phyloP scores from a whole-genome alignment of 1,140 invertebrate species.

The Listronotus oregonensis region DNA sequence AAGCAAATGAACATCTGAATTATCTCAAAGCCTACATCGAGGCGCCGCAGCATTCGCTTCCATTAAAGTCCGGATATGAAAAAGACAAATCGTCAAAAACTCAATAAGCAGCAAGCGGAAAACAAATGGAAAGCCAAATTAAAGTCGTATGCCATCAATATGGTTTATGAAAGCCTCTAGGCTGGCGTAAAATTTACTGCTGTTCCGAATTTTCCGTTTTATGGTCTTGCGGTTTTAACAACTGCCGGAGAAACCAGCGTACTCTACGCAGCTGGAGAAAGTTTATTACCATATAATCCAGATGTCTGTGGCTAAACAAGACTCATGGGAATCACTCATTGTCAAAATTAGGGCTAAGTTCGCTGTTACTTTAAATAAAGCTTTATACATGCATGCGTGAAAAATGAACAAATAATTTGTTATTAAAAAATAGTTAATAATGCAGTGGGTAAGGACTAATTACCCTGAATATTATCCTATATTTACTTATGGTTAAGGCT shows the following conservation, averaged over 20 bases:
- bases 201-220: constrained; percentile 40
- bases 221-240: constrained; percentile 42
- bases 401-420: too few relatives aligned
- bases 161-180: constrained; percentile 38
- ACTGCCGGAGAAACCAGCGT: constrained; percentile 20
- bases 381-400: too few relatives aligned
- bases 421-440: too few relatives aligned
- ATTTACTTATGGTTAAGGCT: too few relatives aligned
- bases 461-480: too few relatives aligned
- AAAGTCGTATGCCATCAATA: constrained; percentile 43
- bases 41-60: constrained; percentile 3
- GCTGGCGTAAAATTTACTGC: constrained; percentile 27
- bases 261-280: constrained; percentile 22
- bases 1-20: too few relatives aligned
- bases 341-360: constrained; percentile 14
- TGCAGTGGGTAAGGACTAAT: too few relatives aligned
- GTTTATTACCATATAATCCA: constrained; percentile 24
- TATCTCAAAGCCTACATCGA: too few relatives aligned
- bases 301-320: constrained; percentile 24
- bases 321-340: constrained; percentile 17
- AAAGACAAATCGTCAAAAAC: constrained; percentile 38
- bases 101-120: constrained; percentile 40
- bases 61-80: constrained; percentile 14
- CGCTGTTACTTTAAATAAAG: too few relatives aligned
- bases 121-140: constrained; percentile 41